Conservation (phyloP, 2,888 invertebrate species). For the Masnerella sp. region DNA sequence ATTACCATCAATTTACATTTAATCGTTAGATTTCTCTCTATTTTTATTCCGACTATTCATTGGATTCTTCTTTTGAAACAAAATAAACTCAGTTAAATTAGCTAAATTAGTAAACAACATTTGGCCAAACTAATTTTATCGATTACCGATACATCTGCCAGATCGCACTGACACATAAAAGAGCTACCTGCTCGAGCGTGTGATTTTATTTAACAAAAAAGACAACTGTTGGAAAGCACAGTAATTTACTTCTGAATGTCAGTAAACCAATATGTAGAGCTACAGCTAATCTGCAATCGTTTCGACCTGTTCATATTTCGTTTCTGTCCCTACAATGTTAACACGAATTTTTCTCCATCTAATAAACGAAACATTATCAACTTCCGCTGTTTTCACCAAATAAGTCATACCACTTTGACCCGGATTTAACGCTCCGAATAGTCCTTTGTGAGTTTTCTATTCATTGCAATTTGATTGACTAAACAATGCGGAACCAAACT, state of each 20-base stretch:
- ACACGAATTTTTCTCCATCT: background rate
- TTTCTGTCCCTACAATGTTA: background rate
- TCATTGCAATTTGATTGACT: too few species aligned
- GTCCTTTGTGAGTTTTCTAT: too few species aligned
- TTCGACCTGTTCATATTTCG: constrained; percentile 2
- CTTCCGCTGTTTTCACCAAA: too few species aligned
- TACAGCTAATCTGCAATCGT: background rate
- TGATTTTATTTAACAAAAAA: constrained; percentile 24
- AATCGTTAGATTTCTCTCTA: too few species aligned
- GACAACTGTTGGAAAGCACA: constrained; percentile 6
- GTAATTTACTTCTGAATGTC: background rate
- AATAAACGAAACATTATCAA: background rate
- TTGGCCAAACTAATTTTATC: constrained; percentile 12
- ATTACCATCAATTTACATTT: too few species aligned
- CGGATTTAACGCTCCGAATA: too few species aligned
- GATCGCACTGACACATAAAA: constrained; percentile 8
- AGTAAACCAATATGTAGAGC: background rate
- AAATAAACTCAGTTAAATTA: constrained; percentile 3
- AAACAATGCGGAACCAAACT: too few species aligned
- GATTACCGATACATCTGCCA: constrained; percentile 19
- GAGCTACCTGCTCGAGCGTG: constrained; percentile 1
- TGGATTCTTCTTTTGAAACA: background rate
- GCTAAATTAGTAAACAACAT: constrained; percentile 17
- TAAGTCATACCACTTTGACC: too few species aligned
- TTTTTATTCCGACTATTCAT: too few species aligned